phyloP scores from a whole-genome alignment of 2,888 invertebrate species.

The Cloeon dipterum region DNA sequence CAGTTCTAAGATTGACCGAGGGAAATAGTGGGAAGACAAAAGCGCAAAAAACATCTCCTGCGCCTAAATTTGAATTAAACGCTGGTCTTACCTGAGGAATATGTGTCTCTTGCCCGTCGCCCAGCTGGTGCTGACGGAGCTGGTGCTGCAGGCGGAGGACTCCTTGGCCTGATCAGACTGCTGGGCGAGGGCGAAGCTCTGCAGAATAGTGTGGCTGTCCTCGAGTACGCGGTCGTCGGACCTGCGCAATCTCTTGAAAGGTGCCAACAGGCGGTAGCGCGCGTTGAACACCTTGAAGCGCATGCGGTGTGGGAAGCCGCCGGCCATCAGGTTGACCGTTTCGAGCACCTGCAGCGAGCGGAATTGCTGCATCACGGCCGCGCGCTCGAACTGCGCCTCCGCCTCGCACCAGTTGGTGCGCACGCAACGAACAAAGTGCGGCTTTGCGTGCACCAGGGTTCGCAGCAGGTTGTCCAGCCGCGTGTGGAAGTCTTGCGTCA shows the following conservation, averaged over 20 bases:
- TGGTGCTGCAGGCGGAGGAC: slow-evolving; percentile 13
- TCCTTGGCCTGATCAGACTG: slow-evolving; percentile 20
- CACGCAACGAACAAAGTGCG: slow-evolving; percentile 85
- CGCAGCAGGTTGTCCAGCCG: slow-evolving; percentile 76
- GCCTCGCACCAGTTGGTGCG: slow-evolving; percentile 67
- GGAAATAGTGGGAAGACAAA: no score
- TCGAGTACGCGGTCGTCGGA: slow-evolving; percentile 34
- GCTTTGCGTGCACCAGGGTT: slow-evolving; percentile 77
- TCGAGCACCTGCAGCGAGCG: slow-evolving; percentile 77
- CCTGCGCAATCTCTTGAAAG: slow-evolving; percentile 41
- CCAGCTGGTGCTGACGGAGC: slow-evolving; percentile 52
- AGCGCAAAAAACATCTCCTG: no score
- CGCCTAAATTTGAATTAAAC: no score
- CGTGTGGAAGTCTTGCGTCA: slow-evolving; percentile 90
- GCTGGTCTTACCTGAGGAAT: slow-evolving; percentile 50
- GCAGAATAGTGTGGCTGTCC: slow-evolving; percentile 51
- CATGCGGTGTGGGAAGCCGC: slow-evolving; percentile 87
- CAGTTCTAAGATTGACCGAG: no score
- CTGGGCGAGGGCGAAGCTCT: slow-evolving; percentile 28
- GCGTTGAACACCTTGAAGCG: slow-evolving; percentile 78
- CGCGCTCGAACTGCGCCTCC: slow-evolving; percentile 62
- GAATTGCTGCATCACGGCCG: slow-evolving; percentile 67
- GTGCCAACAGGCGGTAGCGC: slow-evolving; percentile 63
- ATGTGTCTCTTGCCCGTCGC: slow-evolving; percentile 82
- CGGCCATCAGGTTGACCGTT: slow-evolving; percentile 87